Conservation (phyloP, 2,797 vertebrate species). For the Cirrhinus mrigala region DNA sequence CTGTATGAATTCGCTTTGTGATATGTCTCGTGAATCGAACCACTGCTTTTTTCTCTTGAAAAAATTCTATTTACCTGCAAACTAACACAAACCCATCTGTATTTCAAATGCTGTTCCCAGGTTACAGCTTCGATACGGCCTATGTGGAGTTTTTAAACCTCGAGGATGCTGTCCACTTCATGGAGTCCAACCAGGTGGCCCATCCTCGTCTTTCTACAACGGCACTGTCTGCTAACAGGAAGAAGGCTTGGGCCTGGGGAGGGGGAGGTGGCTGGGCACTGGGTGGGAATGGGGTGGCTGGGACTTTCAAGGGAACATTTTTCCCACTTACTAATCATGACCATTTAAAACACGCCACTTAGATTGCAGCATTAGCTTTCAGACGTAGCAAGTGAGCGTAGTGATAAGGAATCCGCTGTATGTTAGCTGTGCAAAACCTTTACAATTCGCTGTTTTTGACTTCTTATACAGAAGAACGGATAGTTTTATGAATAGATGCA, state of each 20-base stretch:
- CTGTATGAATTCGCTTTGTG: conserved; percentile 49
- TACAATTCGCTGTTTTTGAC: background rate
- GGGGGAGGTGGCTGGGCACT: conserved; percentile 61
- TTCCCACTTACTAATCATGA: conserved; percentile 12
- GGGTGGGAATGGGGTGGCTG: conserved; percentile 73
- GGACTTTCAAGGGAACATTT: conserved; percentile 61
- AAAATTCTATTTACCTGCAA: conserved; percentile 78
- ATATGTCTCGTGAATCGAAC: conserved; percentile 53
- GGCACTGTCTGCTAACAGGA: conserved; percentile 82
- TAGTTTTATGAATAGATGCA: background rate
- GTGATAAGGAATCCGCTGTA: background rate
- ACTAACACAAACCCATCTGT: conserved; percentile 99
- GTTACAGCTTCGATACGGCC: conserved; percentile 99
- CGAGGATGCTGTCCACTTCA: conserved; percentile 99
- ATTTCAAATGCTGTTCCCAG: conserved; percentile 99
- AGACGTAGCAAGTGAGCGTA: background rate
- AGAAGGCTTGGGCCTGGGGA: conserved; percentile 70
- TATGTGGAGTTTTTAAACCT: conserved; percentile 99
- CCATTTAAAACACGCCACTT: conserved; percentile 10
- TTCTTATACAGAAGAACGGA: background rate
- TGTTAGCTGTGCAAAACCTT: background rate
- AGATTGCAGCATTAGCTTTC: conserved; percentile 12
- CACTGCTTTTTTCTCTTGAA: conserved; percentile 60
- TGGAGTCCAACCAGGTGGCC: conserved; percentile 99
- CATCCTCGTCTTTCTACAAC: conserved; percentile 94